Conservation (phyloP, 2,113 vertebrate genomes). For the Nansenia antarctica region DNA sequence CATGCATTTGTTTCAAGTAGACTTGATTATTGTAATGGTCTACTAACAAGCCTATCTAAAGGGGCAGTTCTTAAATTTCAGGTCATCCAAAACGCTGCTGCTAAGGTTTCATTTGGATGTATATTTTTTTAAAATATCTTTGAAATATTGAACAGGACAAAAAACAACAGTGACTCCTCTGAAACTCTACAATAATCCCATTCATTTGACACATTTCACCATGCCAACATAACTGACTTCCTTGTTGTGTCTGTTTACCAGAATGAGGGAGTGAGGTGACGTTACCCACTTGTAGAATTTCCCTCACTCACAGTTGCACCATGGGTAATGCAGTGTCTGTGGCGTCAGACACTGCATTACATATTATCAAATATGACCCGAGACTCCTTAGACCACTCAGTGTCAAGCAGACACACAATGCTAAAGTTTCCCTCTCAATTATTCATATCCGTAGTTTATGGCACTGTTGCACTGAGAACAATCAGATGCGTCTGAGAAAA, state of each 20-base stretch:
- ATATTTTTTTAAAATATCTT: no score
- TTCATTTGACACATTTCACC: neutral
- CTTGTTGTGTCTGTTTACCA: neutral
- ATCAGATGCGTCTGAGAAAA: conserved; percentile 67
- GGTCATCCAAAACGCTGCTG: no score
- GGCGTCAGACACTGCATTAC: conserved; percentile 30
- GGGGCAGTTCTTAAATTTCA: no score
- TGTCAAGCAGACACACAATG: conserved; percentile 58
- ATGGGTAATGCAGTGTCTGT: conserved; percentile 28
- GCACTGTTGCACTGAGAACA: conserved; percentile 67
- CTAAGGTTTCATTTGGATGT: no score
- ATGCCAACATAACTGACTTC: no score
- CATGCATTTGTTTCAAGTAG: no score
- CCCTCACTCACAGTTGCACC: neutral
- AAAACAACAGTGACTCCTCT: conserved; percentile 3
- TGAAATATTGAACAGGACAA: no score
- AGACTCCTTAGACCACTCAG: neutral
- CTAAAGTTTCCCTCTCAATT: conserved; percentile 64
- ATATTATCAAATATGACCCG: neutral
- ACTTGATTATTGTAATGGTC: no score
- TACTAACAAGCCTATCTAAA: no score
- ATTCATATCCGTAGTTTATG: conserved; percentile 74
- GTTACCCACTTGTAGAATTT: conserved; percentile 2
- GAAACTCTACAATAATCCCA: conserved; percentile 7
- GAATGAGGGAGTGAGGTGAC: neutral